Base-by-base conservation (phyloP, 1,140 invertebrate genomes). In the Uloborus diversus region DNA sequence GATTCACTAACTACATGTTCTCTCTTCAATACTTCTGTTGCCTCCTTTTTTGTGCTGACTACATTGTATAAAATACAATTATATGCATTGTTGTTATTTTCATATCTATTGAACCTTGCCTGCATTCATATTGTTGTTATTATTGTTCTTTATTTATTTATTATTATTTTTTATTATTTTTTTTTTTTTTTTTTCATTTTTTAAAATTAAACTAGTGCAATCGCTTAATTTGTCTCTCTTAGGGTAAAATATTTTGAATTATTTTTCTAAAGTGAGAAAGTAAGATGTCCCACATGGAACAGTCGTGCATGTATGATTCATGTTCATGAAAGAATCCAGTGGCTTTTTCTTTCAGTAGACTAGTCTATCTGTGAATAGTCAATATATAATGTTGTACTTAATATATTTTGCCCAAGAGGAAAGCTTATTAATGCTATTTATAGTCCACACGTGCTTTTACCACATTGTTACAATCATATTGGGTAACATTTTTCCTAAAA, bases 341-440 rank as follows among this genome's bases (percentile, higher is more conserved):
- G 42, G 51, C 33, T 42, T 51, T 75, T 75, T 27, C 20, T 65
- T 78, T 27, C 28, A 25, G 42, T 75, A 75, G 57, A 33, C 70
- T 75, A 75, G 61, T 78, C 73, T 78, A 7, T 68, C 61, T 78
- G 73, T 65, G 62, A 78, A 66, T 65, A 78, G 62, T 64, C 57
- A 65, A 78, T 78, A 78, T n/a, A n/a, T 47, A 78, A 66, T 78
- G 73, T 78, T 78, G 73, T 78, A 78, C 62, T 78, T 78, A 73
- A 78, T 78, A 57, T 78, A 78, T 78, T 78, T 78, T 78, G 62
- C 61, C 23, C 7, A 33, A 66, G 30, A 78, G 62, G 73, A 78
- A 78, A 78, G 62, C 73, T 78, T 78, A 78, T 64, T 75, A 64
- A 56, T 75, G 71, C 71, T 64, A 75, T 64, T 75, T 78, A 66